Evolutionary conservation across 2,797 vertebrate species (phyloP), one percentile per base, ranked within the genome.

Genomic region (Enteromius afrohamiltoni): DNA sequence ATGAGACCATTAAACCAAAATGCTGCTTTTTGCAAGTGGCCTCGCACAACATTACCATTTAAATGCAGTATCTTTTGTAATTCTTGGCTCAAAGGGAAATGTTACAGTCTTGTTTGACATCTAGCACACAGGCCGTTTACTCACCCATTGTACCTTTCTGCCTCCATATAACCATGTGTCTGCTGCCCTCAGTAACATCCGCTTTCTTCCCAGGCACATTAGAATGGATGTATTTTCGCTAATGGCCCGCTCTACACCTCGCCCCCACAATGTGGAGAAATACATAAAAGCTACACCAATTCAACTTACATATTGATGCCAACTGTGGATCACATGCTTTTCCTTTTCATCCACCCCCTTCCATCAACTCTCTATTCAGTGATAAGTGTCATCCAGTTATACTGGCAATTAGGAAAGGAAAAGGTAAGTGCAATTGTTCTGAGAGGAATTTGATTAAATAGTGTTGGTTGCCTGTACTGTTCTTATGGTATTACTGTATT

Each of bases 151-250:
- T 80, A 73, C 53, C 80, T 80, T 76, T 53, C 26, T 58, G 51
- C 40, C 71, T 73, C 45, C n/a, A 74, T 60, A 51, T 51, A 47
- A 40, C n/a, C 58, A 78, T 55, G 53, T 78, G 71, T 71, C 83
- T 87, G 42, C 51, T 85, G 86, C 75, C 73, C 82, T 67, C 11
- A 60, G 47, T 70, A 21, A 67, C 70, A 82, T 70, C 47, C 49
- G 37, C 47, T 79, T 83, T 75, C 68, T 76, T 88, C 58, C 8
- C 70, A 83, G 65, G 64, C 84, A 51, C 51, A 83, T 70, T 85
- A 86, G 81, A 84, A 75, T 78, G 82, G 69, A 85, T 81, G 77
- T 82, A 77, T 74, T 86, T 86, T 80, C 75, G 26, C 84, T 86
- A 84, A 88, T 79, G 85, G 80, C 49, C 40, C 76, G 45, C 70